These are phyloP conservation scores for Forbesichthys papilliferus DNA, from an alignment of 2,113 vertebrate species.

Conservation along the genomic window DNA sequence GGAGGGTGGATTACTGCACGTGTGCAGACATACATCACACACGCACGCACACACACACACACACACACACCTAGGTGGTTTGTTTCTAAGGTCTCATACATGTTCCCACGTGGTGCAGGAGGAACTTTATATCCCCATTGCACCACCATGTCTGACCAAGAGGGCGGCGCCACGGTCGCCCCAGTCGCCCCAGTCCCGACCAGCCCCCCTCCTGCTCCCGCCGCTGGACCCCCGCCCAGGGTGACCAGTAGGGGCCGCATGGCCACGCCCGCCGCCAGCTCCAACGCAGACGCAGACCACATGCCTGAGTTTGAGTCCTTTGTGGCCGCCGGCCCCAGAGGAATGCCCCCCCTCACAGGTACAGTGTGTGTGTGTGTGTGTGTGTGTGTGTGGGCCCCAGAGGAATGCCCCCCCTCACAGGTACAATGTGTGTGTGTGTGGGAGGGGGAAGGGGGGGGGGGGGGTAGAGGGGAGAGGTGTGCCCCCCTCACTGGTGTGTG, in stretches of 20 bases:
- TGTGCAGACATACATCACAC: neutral
- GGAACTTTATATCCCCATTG: conserved; percentile 1
- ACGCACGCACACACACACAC: conserved; percentile 2
- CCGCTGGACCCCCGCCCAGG: conserved; percentile 52
- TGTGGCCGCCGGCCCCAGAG: conserved; percentile 71
- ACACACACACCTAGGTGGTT: neutral
- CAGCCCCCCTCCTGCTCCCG: conserved; percentile 18
- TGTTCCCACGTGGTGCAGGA: neutral
- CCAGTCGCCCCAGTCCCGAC: conserved; percentile 8
- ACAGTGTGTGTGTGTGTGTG: conserved; percentile 1
- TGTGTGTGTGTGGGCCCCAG: neutral
- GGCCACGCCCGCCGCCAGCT: conserved; percentile 70
- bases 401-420: neutral
- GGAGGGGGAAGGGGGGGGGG: no score
- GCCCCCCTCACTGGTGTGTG: no score
- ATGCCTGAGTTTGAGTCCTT: conserved; percentile 84
- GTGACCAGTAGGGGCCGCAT: conserved; percentile 77
- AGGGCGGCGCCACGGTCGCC: neutral
- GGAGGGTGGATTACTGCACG: neutral
- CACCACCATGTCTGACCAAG: conserved; percentile 36
- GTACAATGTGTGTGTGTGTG: neutral
- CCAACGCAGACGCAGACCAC: conserved; percentile 80
- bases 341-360: conserved; percentile 80
- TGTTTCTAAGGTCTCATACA: neutral
- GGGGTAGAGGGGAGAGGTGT: no score